Conservation (phyloP, 2,888 invertebrate genomes). For the Erebia aethiops region DNA sequence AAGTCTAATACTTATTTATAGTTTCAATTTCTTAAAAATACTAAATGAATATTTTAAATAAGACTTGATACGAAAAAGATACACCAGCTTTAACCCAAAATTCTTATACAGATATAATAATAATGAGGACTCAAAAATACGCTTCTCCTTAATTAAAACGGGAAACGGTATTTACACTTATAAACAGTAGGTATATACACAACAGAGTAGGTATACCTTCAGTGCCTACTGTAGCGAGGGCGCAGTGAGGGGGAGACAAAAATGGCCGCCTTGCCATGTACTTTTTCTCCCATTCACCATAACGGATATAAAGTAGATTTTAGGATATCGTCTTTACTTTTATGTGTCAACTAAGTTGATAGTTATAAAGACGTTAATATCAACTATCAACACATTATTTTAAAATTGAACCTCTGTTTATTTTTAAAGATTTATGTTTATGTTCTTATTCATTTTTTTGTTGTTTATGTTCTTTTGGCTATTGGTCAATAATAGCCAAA, state of each 20-base stretch:
- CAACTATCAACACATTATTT: too few relatives aligned
- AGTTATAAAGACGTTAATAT: neutral
- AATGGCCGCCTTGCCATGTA: slow-evolving; percentile 69
- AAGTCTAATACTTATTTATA: neutral
- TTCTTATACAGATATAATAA: neutral
- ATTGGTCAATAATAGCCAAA: neutral
- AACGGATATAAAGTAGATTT: slow-evolving; percentile 29
- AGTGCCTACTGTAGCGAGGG: slow-evolving; percentile 52
- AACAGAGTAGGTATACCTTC: slow-evolving; percentile 38
- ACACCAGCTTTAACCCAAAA: neutral
- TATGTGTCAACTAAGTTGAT: slow-evolving; percentile 6
- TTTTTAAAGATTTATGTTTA: too few relatives aligned
- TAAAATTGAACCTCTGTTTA: too few relatives aligned
- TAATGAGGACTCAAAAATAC: slow-evolving; percentile 11
- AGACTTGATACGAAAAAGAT: neutral
- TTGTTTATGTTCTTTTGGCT: too few relatives aligned
- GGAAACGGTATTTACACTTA: slow-evolving; percentile 41
- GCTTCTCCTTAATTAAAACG: slow-evolving; percentile 40
- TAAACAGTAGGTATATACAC: slow-evolving; percentile 40
- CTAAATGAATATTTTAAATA: neutral
- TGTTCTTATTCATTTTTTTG: too few relatives aligned
- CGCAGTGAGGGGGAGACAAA: slow-evolving; percentile 67
- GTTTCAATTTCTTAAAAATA: too few relatives aligned
- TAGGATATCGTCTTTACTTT: slow-evolving; percentile 15
- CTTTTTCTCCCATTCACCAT: slow-evolving; percentile 48